A percentile compares a stretch with the other conserved stretches of the same genome.
phyloP scores from a whole-genome alignment of 2,797 vertebrate genomes.

The Zonotrichia albicollis region DNA sequence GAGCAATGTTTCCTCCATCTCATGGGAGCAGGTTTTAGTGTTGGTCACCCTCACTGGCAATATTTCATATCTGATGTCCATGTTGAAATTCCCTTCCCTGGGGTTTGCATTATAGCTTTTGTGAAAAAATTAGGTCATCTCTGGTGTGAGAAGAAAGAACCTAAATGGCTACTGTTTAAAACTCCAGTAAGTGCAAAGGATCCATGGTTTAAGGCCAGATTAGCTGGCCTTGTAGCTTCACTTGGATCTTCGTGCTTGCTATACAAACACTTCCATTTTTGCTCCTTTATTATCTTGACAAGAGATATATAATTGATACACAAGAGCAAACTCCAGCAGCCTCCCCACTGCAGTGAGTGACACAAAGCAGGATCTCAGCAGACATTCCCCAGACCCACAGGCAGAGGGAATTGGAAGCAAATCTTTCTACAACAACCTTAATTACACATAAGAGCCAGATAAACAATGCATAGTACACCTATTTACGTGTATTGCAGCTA shows the following conservation, averaged over 20 bases:
- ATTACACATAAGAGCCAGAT: slow-evolving; percentile 7
- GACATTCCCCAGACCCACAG: slow-evolving; percentile 7
- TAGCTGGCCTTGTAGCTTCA: background rate
- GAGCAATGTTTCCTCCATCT: background rate
- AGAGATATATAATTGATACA: background rate
- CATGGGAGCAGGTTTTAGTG: background rate
- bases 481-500: background rate
- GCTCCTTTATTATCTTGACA: background rate
- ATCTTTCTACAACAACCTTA: slow-evolving; percentile 29
- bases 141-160: background rate
- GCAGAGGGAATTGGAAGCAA: slow-evolving; percentile 14
- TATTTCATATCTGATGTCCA: background rate
- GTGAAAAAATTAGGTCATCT: background rate
- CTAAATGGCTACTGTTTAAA: background rate
- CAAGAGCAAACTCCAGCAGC: background rate
- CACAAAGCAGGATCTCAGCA: slow-evolving; percentile 22
- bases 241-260: background rate
- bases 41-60: background rate
- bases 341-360: background rate
- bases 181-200: background rate
- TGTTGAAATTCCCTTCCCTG: background rate
- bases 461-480: slow-evolving; percentile 22
- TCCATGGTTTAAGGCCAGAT: background rate
- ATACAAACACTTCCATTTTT: background rate
- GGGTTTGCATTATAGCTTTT: accelerated